Base-by-base conservation (phyloP, 2,113 vertebrate genomes). In the Pteruthius melanotis region DNA sequence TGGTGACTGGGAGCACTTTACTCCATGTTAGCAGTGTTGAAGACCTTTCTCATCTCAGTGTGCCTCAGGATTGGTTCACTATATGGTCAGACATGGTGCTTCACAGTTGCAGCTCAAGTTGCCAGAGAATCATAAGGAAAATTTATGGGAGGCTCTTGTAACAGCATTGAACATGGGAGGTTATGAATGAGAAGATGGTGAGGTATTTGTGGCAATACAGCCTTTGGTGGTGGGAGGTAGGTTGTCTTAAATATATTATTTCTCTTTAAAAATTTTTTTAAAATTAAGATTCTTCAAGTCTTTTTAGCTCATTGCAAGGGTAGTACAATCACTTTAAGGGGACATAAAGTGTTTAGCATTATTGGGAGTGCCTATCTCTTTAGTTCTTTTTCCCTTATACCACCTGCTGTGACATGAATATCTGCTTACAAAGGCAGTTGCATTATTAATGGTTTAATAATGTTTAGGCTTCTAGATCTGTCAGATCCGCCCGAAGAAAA, bases 41-140 rank as follows among this genome's bases (percentile, higher is more conserved):
- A 45, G 33, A 18, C 28, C 10, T 76, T 75, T 50, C 49, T 66
- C 18, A 63, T 33, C 79, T 59, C 26, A 4, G 9, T 19, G 9
- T 37, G 53, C 76, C 75, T 87, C n/a, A 78, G 52, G 31, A 10
- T 82, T 45, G 50, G 16, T 42, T 65, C 31, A 14, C n/a, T 75
- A 71, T 6, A 1, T 5, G 15, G 54, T 53, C 31, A 59, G 64
- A 35, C 9, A 2, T 60, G 0, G 0, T 31, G 24, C 33, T 70
- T 90, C 24, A 33, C 66, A 24, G 14, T 2, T 40, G 27, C 45
- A 78, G 54, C 64, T 74, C 19, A 28, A 24, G n/a, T 37, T 92
- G 60, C 31, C 37, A 65, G 42, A 61, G 54, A 53, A 50, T 42
- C 20, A 2, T 31, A n/a, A 69, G 24, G n/a, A 52, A 60, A 60